Evolutionary conservation across 2,113 vertebrate genomes (phyloP).

Genomic region (Cryptoleucopteryx plumbea): DNA sequence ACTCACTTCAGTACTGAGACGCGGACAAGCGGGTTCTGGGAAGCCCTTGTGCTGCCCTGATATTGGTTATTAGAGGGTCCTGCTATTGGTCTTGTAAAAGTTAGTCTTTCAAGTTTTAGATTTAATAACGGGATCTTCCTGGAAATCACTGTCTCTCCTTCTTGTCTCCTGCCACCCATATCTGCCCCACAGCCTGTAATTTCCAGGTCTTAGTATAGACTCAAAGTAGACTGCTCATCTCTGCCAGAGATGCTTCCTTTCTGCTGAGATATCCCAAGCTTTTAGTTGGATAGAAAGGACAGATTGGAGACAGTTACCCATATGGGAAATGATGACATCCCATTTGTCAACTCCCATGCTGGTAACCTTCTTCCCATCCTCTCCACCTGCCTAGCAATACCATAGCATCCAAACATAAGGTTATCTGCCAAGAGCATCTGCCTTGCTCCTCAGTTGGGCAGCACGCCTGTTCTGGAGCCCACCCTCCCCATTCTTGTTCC

Average conservation of each 20-base stretch:
- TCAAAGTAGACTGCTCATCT: not conserved
- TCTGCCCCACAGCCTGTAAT: not conserved
- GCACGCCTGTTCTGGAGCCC: not conserved
- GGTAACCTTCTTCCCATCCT: constrained; percentile 16
- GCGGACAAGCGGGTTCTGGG: not conserved
- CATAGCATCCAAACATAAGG: not conserved
- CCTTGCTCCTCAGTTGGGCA: not conserved
- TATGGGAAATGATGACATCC: constrained; percentile 46
- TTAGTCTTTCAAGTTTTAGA: not conserved
- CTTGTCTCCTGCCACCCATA: not conserved
- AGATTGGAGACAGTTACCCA: constrained; percentile 32
- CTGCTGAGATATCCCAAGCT: not conserved
- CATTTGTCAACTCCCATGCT: constrained; percentile 40
- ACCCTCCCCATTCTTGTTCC: not conserved
- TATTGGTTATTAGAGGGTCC: not conserved
- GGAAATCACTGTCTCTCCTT: not conserved
- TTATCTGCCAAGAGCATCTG: constrained; percentile 55
- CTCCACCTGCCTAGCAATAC: constrained; percentile 28
- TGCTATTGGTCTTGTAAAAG: not conserved
- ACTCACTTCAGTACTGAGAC: not conserved
- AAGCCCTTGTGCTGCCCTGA: not conserved
- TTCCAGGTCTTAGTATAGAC: not conserved
- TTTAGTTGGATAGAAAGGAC: not conserved
- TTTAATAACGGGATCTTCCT: not conserved
- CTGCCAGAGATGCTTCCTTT: not conserved